These are phyloP conservation scores for Caenorhabditis doughertyi DNA, from an alignment of 2,888 invertebrate genomes.

Conservation along the genomic window DNA sequence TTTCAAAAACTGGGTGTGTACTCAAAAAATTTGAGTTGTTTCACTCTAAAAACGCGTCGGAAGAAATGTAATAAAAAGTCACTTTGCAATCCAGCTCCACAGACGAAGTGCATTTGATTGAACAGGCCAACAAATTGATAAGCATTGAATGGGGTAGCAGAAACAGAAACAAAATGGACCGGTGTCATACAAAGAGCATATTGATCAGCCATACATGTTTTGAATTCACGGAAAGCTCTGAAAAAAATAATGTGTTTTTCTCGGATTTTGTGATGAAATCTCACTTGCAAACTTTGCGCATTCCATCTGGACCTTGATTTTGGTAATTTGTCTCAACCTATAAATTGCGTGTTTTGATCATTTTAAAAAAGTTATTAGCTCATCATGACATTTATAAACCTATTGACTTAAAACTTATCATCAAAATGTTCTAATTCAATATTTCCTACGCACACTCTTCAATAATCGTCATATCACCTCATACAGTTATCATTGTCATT, in stretches of 20 bases:
- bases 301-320: conserved; percentile 64
- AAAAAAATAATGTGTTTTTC: conserved; percentile 2
- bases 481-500: conserved; percentile 22
- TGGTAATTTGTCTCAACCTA: conserved; percentile 72
- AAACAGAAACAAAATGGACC: conserved; percentile 62
- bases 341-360: conserved; percentile 35
- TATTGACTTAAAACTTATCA: conserved; percentile 43
- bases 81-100: conserved; percentile 78
- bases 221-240: conserved; percentile 76
- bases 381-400: conserved; percentile 36
- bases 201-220: conserved; percentile 67
- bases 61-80: conserved; percentile 42
- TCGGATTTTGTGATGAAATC: not conserved
- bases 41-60: conserved; percentile 16
- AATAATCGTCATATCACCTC: conserved; percentile 48
- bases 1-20: conserved; percentile 24
- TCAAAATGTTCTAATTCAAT: conserved; percentile 27
- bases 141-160: conserved; percentile 62
- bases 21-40: conserved; percentile 33
- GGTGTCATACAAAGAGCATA: conserved; percentile 71
- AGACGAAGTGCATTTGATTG: conserved; percentile 77
- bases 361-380: not conserved
- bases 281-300: conserved; percentile 72
- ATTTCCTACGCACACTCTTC: conserved; percentile 20
- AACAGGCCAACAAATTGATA: conserved; percentile 75